A percentile compares a stretch with the other conserved stretches of the same genome.
Conservation (phyloP, 2,113 vertebrate species). For the Struthio camelus region DNA sequence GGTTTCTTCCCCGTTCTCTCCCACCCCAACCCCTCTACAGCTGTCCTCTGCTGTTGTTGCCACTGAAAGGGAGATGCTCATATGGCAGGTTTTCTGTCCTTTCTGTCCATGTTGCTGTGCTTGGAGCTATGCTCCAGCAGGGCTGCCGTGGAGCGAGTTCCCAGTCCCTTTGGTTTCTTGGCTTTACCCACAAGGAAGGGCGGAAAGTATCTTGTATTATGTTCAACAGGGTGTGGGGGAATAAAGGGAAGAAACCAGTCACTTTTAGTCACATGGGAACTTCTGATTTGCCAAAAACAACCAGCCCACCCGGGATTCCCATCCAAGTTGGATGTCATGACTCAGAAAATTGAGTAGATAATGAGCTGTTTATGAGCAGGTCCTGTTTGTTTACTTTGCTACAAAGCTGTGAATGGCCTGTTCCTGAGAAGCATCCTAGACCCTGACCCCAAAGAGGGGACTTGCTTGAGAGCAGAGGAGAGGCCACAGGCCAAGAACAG, state of each 20-base stretch:
- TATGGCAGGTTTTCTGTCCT: background rate
- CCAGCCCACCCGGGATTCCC: background rate
- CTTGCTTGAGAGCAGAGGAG: background rate
- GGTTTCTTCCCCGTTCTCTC: background rate
- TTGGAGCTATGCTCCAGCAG: background rate
- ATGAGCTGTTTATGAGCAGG: constrained; percentile 47
- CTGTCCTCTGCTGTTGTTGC: background rate
- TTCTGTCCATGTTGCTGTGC: background rate
- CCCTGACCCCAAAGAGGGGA: background rate
- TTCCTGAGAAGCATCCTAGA: background rate
- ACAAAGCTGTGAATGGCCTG: background rate
- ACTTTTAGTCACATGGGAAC: constrained; percentile 4
- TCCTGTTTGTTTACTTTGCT: constrained; percentile 37
- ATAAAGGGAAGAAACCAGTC: constrained; percentile 35
- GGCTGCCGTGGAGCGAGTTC: background rate
- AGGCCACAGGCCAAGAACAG: background rate
- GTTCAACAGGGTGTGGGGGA: background rate
- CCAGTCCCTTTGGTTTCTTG: constrained; percentile 2
- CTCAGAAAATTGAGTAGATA: constrained; percentile 43
- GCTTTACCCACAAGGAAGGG: background rate
- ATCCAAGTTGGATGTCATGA: constrained; percentile 21
- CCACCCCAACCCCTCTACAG: background rate
- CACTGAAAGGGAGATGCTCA: background rate
- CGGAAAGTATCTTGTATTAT: constrained; percentile 8
- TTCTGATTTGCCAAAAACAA: constrained; percentile 25